A percentile compares a stretch with the other conserved stretches of the same genome.
Evolutionary conservation across 2,888 invertebrate species (phyloP).

Genomic region (Rotaria magnacalcarata): DNA sequence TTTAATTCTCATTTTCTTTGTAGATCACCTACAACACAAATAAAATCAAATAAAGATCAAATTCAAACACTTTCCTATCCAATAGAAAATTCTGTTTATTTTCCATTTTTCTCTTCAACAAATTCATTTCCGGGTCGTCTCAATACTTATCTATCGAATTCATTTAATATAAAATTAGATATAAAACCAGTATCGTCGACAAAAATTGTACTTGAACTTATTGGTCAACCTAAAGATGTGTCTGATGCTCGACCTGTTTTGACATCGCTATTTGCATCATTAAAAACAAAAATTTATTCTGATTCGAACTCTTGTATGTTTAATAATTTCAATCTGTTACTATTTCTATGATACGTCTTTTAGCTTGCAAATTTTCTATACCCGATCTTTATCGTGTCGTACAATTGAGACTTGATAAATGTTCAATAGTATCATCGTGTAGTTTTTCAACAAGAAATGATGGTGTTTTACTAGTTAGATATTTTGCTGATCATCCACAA

Average conservation of each 20-base stretch:
- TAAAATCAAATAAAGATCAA: background rate
- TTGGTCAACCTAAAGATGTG: background rate
- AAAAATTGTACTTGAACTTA: slow-evolving; percentile 10
- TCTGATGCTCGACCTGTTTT: background rate
- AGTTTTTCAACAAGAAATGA: background rate
- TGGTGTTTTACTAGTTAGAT: background rate
- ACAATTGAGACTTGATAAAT: background rate
- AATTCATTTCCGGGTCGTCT: background rate
- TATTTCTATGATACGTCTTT: background rate
- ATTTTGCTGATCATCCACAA: slow-evolving; percentile 9
- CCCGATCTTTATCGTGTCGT: background rate
- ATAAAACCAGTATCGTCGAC: background rate
- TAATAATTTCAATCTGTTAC: background rate
- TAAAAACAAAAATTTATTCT: background rate
- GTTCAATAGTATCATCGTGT: background rate
- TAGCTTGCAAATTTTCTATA: slow-evolving; percentile 1
- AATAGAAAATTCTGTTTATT: background rate
- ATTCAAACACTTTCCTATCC: background rate
- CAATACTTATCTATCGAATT: background rate
- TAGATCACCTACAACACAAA: background rate
- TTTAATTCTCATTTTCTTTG: background rate
- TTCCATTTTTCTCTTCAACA: background rate
- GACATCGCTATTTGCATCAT: background rate
- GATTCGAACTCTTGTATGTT: background rate
- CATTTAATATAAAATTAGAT: background rate